Percentiles rank a stretch among this genome's conserved stretches.
Evolutionary conservation across 2,113 vertebrate species (phyloP).

Genomic region (Martes martes): DNA sequence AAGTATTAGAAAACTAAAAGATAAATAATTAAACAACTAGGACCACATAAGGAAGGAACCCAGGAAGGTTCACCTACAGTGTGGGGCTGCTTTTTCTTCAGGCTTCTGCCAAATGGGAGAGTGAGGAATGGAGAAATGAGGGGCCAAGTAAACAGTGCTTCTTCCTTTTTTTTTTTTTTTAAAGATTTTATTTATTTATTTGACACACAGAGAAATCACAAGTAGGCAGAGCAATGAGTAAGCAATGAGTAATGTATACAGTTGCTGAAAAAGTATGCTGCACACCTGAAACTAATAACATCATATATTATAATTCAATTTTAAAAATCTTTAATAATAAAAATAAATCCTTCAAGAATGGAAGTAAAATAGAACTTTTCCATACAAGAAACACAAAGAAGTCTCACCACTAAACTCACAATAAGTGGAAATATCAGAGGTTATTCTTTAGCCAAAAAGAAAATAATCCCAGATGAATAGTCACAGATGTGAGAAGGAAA

Average conservation of each 20-base stretch:
- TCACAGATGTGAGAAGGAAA: neutral
- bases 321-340: neutral
- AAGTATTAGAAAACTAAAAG: neutral
- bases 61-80: neutral
- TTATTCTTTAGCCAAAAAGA: neutral
- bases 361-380: neutral
- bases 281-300: no score
- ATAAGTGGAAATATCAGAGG: neutral
- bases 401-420: neutral
- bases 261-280: no score
- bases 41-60: neutral
- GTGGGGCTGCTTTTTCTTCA: neutral
- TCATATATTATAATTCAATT: no score
- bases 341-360: neutral
- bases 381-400: neutral
- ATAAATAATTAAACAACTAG: neutral
- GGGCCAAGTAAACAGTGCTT: neutral
- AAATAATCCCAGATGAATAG: neutral
- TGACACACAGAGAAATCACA: no score
- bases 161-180: no score
- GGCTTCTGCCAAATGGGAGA: neutral
- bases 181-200: no score
- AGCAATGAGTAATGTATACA: neutral
- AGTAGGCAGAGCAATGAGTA: neutral
- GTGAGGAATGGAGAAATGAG: neutral